Evolutionary conservation across 1,140 invertebrate genomes (phyloP).

Genomic region (Antheraea pernyi): DNA sequence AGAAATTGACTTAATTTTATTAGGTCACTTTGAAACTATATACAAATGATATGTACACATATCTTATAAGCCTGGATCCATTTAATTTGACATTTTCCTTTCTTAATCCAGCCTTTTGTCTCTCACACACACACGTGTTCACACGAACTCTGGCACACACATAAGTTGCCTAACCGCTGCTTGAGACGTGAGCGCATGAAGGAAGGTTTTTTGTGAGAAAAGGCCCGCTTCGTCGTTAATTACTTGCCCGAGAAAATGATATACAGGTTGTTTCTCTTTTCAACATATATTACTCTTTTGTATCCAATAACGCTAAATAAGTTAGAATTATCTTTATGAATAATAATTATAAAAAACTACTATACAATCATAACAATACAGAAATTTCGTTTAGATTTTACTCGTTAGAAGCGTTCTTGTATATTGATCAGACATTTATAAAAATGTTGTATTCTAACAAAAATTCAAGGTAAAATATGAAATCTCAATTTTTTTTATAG

Average conservation of each 20-base stretch:
- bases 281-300: not conserved
- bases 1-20: no score
- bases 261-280: slow-evolving; percentile 43
- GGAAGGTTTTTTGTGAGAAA: slow-evolving; percentile 64
- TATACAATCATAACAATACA: no score
- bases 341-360: no score
- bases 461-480: no score
- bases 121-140: not conserved
- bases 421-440: no score
- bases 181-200: slow-evolving; percentile 44
- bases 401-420: no score
- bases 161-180: slow-evolving; percentile 23
- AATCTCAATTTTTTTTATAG: no score
- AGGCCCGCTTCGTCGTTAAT: slow-evolving; percentile 69
- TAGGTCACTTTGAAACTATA: not conserved
- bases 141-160: not conserved
- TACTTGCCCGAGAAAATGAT: slow-evolving; percentile 57
- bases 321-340: no score
- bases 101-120: slow-evolving; percentile 24
- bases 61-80: slow-evolving; percentile 7
- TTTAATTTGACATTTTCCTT: slow-evolving; percentile 27
- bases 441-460: no score
- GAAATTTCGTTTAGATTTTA: no score
- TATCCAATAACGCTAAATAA: no score
- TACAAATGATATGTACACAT: not conserved